phyloP scores from a whole-genome alignment of 2,888 invertebrate species.

The Horisme vitalbata region DNA sequence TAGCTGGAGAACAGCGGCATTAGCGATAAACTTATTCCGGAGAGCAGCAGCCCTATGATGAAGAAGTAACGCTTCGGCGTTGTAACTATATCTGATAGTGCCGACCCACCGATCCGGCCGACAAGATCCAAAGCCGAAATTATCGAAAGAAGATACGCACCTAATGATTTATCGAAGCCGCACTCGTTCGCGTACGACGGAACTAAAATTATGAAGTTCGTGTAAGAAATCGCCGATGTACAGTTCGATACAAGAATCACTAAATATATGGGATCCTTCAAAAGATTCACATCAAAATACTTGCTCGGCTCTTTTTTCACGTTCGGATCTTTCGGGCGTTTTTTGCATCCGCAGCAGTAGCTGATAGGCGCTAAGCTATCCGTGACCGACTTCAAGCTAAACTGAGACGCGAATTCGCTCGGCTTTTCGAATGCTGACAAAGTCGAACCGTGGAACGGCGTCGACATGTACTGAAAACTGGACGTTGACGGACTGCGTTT shows the following conservation, averaged over 20 bases:
- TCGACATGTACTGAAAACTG: slow-evolving; percentile 92
- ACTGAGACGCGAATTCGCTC: slow-evolving; percentile 89
- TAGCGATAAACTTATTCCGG: slow-evolving; percentile 88
- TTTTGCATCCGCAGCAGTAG: slow-evolving; percentile 66
- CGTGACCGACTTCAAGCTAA: slow-evolving; percentile 87
- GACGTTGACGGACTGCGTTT: slow-evolving; percentile 89
- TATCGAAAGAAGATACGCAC: slow-evolving; percentile 89
- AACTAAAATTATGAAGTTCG: slow-evolving; percentile 91
- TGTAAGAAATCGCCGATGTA: slow-evolving; percentile 93
- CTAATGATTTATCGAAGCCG: slow-evolving; percentile 87
- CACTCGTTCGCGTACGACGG: slow-evolving; percentile 89
- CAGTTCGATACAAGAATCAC: slow-evolving; percentile 93
- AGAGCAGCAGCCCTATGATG: slow-evolving; percentile 89
- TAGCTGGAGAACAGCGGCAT: slow-evolving; percentile 88
- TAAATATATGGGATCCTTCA: slow-evolving; percentile 91
- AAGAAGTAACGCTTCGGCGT: slow-evolving; percentile 93
- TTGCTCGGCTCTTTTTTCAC: slow-evolving; percentile 78
- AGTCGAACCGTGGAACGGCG: slow-evolving; percentile 93
- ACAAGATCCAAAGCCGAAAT: slow-evolving; percentile 91
- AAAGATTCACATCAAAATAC: slow-evolving; percentile 88
- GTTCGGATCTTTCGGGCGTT: slow-evolving; percentile 57
- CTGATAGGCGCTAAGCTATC: slow-evolving; percentile 77
- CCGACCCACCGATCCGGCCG: slow-evolving; percentile 93
- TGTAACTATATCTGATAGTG: slow-evolving; percentile 88
- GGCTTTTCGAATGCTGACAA: slow-evolving; percentile 89